Evolutionary conservation across 2,113 vertebrate species (phyloP).

Genomic region (Nothocercus julius): DNA sequence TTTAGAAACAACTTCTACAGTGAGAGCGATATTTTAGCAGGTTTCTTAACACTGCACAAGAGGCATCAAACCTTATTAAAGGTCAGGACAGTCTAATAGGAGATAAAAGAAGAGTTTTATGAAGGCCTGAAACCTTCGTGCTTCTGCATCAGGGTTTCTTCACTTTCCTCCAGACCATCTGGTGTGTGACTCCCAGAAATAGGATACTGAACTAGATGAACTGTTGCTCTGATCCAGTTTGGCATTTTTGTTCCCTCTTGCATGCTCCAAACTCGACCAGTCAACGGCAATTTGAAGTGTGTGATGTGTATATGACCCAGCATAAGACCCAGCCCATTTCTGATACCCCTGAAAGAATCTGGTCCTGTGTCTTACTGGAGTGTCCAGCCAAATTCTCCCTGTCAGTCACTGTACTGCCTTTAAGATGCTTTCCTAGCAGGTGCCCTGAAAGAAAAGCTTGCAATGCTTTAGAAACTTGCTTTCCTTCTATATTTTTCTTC

Average conservation of each 20-base stretch:
- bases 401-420: not conserved
- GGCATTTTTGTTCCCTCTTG: not conserved
- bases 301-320: not conserved
- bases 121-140: not conserved
- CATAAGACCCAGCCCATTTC: not conserved
- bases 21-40: not conserved
- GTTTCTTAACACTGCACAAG: not conserved
- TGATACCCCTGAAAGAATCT: not conserved
- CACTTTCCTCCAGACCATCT: not conserved
- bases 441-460: not conserved
- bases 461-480: not conserved
- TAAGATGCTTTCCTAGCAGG: not conserved
- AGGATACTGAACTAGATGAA: not conserved
- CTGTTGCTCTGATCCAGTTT: not conserved
- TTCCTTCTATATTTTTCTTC: conserved; percentile 39
- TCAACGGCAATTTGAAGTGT: not conserved
- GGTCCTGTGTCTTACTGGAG: not conserved
- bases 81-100: not conserved
- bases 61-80: not conserved
- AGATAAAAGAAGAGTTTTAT: not conserved
- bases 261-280: not conserved
- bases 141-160: not conserved
- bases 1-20: not conserved
- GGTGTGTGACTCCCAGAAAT: not conserved
- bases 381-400: not conserved